Evolutionary conservation across 2,113 vertebrate genomes (phyloP), one percentile per base, ranked within the genome.

Genomic region (Blennius ocellaris): DNA sequence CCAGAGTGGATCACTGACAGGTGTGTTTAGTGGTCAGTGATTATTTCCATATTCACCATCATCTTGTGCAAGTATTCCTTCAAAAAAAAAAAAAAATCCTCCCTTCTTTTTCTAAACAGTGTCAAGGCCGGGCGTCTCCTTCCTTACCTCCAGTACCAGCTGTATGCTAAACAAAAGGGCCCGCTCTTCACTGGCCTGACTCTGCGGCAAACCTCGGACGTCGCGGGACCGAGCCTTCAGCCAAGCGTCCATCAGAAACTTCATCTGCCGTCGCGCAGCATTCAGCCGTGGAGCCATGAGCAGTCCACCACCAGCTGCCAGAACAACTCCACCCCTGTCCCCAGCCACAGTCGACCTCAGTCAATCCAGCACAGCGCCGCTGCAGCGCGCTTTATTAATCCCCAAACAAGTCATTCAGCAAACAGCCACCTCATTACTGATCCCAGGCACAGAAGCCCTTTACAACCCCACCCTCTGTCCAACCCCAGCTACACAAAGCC

Each of bases 1-100:
- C 97, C 98, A 5, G 95, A 96, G 65, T 99, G 98, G 98, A 98
- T 99, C 69, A 92, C 96, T 73, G 97, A 99, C 90, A 99, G 98
- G 98, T 98, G 76, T 80, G 85, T 73, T 70, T 5, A 41, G 39
- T 47, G 6, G 17, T 30, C 21, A 2, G 2, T 2, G 21, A 30
- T 30, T 4, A 30, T 30, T 30, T 15, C 6, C 15, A 30, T 4
- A 30, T 59, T 41, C 52, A 3, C 8, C 36, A 8, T 12, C 12
- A 1, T 48, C 7, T 44, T 38, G 17, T 15, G 8, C 39, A 21
- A 21, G 10, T 5, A 15, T 57, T 37, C 8, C 6, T 61, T 1
- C 56, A 63, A 68, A 44, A 57, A 0, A 14, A 1, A 59, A 63
- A 68, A 44, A 57, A 0, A 14, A 4, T 44, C 14, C 43, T 11